These are phyloP conservation scores for Tenebrio molitor DNA, from an alignment of 1,140 invertebrate species.

Conservation along the genomic window DNA sequence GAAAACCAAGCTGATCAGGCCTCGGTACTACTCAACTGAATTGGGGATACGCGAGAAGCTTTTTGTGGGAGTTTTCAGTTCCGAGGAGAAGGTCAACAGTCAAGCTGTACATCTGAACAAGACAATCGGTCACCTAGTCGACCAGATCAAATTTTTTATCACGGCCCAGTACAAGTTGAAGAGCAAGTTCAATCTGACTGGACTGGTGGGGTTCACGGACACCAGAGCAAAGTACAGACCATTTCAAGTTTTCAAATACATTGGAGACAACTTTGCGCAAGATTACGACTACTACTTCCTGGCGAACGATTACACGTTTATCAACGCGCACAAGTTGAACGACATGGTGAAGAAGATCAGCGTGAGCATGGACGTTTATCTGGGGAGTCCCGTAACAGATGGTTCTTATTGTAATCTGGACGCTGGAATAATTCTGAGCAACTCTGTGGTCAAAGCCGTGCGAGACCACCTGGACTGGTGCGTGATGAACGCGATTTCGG, in stretches of 20 bases:
- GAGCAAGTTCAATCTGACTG: slow-evolving; percentile 78
- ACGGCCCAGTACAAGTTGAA: slow-evolving; percentile 74
- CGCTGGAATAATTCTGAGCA: slow-evolving; percentile 82
- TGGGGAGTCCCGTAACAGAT: slow-evolving; percentile 73
- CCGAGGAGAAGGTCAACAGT: slow-evolving; percentile 77
- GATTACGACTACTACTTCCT: slow-evolving; percentile 94
- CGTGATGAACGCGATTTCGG: slow-evolving; percentile 84
- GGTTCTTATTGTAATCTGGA: slow-evolving; percentile 78
- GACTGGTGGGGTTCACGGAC: slow-evolving; percentile 86
- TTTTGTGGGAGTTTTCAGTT: slow-evolving; percentile 87
- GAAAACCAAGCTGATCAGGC: slow-evolving; percentile 73
- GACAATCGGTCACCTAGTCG: slow-evolving; percentile 82
- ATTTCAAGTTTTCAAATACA: slow-evolving; percentile 90
- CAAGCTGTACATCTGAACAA: slow-evolving; percentile 84
- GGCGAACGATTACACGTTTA: slow-evolving; percentile 83
- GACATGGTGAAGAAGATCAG: slow-evolving; percentile 82
- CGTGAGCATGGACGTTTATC: slow-evolving; percentile 84
- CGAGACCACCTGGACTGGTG: slow-evolving; percentile 86
- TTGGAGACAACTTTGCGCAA: slow-evolving; percentile 88
- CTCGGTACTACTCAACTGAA: slow-evolving; percentile 93
- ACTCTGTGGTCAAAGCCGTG: slow-evolving; percentile 81
- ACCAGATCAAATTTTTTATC: slow-evolving; percentile 84
- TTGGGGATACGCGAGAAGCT: slow-evolving; percentile 91
- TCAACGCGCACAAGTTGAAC: slow-evolving; percentile 80
- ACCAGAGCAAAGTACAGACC: slow-evolving; percentile 80